phyloP scores from a whole-genome alignment of 2,888 invertebrate genomes.

The Lepetodrilus schrolli region DNA sequence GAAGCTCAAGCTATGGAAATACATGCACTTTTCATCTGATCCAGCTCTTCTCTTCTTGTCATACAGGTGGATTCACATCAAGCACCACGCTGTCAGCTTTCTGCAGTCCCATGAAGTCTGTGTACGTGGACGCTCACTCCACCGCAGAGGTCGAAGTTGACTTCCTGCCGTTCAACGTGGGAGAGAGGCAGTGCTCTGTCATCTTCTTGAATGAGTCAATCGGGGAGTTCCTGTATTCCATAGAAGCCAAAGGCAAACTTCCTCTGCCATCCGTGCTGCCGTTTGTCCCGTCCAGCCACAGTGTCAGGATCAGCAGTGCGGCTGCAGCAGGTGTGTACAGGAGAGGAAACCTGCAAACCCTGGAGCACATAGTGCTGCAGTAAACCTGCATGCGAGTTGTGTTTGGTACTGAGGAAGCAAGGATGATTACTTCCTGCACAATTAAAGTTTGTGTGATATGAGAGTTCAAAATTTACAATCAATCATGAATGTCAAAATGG shows the following conservation, averaged over 20 bases:
- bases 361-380: too few species aligned
- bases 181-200: conserved; percentile 71
- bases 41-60: background rate
- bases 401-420: too few species aligned
- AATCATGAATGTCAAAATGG: too few species aligned
- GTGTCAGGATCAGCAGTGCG: conserved; percentile 71
- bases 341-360: too few species aligned
- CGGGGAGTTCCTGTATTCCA: conserved; percentile 74
- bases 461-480: too few species aligned
- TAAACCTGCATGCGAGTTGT: too few species aligned
- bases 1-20: too few species aligned
- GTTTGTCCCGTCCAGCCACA: conserved; percentile 60
- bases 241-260: conserved; percentile 68
- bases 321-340: conserved; percentile 66
- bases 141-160: conserved; percentile 64
- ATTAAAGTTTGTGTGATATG: too few species aligned
- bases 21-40: background rate
- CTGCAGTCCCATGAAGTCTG: conserved; percentile 55
- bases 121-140: conserved; percentile 59
- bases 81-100: conserved; percentile 66
- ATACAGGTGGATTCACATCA: conserved; percentile 51
- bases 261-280: conserved; percentile 70
- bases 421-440: too few species aligned
- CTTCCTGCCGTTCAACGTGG: conserved; percentile 73
- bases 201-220: conserved; percentile 71